Evolutionary conservation across 2,113 vertebrate species (phyloP).

Genomic region (Nesoenas mayeri): DNA sequence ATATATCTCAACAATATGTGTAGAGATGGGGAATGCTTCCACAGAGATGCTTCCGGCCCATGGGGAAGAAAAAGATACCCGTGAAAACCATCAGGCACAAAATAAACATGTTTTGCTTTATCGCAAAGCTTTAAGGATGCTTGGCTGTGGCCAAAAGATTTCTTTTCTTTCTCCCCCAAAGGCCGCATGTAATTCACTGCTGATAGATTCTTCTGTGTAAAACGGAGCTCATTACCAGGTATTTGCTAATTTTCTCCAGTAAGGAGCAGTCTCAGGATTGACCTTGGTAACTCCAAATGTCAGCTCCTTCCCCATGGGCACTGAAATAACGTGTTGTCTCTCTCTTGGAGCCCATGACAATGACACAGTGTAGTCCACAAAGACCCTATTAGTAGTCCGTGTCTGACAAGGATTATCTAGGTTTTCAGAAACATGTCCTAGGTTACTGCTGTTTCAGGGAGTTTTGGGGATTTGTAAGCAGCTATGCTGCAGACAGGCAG

Average conservation of each 20-base stretch:
- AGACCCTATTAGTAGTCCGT: neutral
- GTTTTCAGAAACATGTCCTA: slow-evolving; percentile 11
- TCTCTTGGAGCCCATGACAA: neutral
- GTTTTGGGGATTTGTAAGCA: neutral
- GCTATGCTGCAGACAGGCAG: neutral
- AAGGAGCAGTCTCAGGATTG: neutral
- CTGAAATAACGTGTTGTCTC: neutral
- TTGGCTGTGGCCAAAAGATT: neutral
- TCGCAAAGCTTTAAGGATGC: neutral
- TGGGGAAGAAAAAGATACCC: neutral
- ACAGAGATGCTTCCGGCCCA: neutral
- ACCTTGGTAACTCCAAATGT: neutral
- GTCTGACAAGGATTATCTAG: neutral
- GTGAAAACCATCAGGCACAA: neutral
- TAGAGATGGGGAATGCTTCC: neutral
- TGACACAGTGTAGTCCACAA: neutral
- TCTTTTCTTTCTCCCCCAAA: neutral
- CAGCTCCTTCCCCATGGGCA: neutral
- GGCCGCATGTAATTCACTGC: neutral
- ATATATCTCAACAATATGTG: neutral
- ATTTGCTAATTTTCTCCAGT: slow-evolving; percentile 12
- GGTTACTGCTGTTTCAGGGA: neutral
- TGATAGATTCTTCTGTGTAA: neutral
- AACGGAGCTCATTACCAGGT: neutral
- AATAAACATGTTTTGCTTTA: neutral